Conservation (phyloP, 2,113 vertebrate species). For the Electrona antarctica region DNA sequence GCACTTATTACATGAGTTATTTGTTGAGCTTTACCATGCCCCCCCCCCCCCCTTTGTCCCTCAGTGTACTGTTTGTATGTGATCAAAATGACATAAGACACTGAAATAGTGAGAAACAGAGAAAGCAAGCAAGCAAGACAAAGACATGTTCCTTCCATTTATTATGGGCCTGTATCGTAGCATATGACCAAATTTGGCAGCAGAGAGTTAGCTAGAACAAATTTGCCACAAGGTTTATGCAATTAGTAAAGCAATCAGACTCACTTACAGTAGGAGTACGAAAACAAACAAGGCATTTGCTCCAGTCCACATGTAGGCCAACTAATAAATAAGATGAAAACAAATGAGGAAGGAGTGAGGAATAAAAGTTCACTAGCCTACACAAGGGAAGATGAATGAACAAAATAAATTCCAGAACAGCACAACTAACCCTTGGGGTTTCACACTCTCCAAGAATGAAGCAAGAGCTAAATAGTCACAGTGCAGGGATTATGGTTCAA, state of each 20-base stretch:
- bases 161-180: neutral
- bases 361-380: conserved; percentile 20
- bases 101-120: conserved; percentile 10
- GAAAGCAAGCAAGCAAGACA: neutral
- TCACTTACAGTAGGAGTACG: conserved; percentile 4
- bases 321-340: conserved; percentile 46
- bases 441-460: neutral
- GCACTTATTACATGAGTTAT: conserved; percentile 16
- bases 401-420: conserved; percentile 48
- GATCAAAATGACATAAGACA: conserved; percentile 19
- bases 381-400: conserved; percentile 34
- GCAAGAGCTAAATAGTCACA: too few species aligned
- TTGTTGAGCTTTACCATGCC: too few species aligned
- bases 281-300: neutral
- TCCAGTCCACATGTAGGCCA: conserved; percentile 19
- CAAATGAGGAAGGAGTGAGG: conserved; percentile 21
- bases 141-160: neutral
- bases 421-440: conserved; percentile 6
- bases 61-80: neutral
- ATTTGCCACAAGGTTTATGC: neutral
- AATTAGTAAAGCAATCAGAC: conserved; percentile 1
- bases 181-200: neutral
- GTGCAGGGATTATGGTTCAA: conserved; percentile 4
- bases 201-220: neutral
- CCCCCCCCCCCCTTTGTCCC: neutral